These are phyloP conservation scores for Zeugodacus cucurbitae DNA, from an alignment of 1,140 invertebrate species.

Conservation along the genomic window DNA sequence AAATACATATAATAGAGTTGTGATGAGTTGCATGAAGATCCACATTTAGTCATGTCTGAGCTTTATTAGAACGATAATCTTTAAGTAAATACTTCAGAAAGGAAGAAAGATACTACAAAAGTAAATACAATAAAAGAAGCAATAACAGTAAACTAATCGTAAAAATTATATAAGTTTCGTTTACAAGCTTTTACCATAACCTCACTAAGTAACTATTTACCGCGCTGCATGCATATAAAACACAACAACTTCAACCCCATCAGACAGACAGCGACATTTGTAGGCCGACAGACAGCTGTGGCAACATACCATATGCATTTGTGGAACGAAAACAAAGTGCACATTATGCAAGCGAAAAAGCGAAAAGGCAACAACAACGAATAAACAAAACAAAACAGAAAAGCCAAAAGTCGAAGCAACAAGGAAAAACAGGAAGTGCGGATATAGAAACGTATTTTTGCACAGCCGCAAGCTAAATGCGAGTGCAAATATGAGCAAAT, in stretches of 20 bases:
- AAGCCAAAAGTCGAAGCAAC: background rate
- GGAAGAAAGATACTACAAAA: no score
- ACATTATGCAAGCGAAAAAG: background rate
- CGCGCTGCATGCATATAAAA: background rate
- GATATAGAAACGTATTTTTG: slow-evolving; percentile 31
- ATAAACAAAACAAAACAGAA: background rate
- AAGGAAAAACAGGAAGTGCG: slow-evolving; percentile 16
- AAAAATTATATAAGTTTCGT: background rate
- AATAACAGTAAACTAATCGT: no score
- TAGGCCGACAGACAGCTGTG: slow-evolving; percentile 27
- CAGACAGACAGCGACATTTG: slow-evolving; percentile 8
- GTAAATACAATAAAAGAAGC: no score
- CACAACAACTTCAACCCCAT: background rate
- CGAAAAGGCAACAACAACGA: background rate
- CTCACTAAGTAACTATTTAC: background rate
- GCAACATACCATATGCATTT: background rate
- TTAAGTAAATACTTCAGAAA: no score
- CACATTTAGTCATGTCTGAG: no score
- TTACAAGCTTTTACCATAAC: background rate
- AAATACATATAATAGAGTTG: no score
- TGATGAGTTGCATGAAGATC: no score
- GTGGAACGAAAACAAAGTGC: background rate
- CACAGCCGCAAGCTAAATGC: background rate
- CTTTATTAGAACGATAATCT: no score
- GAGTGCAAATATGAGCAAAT: background rate